Evolutionary conservation across 2,888 invertebrate genomes (phyloP).

Genomic region (Drosophila helvetica): DNA sequence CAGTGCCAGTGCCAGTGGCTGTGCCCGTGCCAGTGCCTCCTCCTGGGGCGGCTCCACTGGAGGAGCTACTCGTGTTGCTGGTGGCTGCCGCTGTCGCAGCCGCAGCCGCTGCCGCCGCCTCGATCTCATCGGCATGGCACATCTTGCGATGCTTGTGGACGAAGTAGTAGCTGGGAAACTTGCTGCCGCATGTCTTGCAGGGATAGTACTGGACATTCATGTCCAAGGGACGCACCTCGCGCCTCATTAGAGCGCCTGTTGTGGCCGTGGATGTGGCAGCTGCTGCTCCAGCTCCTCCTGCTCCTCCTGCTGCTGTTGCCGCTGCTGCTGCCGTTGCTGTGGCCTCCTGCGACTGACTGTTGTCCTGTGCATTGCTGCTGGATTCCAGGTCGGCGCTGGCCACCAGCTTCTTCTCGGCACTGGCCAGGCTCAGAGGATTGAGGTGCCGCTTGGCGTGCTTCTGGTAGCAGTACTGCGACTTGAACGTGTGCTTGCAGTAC

Average conservation of each 20-base stretch:
- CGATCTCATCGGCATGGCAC: constrained; percentile 88
- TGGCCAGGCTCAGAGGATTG: constrained; percentile 86
- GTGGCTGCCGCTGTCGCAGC: background rate
- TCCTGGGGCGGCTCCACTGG: constrained; percentile 13
- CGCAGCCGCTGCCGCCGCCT: constrained; percentile 46
- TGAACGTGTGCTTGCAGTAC: constrained; percentile 91
- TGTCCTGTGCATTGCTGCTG: constrained; percentile 1
- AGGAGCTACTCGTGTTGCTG: constrained; percentile 35
- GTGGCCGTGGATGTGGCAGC: constrained; percentile 3
- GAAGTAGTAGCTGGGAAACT: constrained; percentile 97
- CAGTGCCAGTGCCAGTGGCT: constrained; percentile 10
- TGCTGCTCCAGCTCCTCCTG: constrained; percentile 11
- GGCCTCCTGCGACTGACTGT: constrained; percentile 4
- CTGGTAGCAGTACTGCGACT: constrained; percentile 93
- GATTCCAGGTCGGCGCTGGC: background rate
- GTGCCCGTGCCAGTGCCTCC: constrained; percentile 8
- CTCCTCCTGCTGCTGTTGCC: background rate
- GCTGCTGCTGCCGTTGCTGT: background rate
- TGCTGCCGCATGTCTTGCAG: constrained; percentile 95
- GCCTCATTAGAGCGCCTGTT: constrained; percentile 76
- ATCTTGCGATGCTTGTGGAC: constrained; percentile 95
- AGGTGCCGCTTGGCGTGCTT: constrained; percentile 90
- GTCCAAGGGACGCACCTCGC: constrained; percentile 88
- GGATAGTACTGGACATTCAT: constrained; percentile 96
- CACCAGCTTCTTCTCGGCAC: constrained; percentile 21